Conservation (phyloP, 2,113 vertebrate species). For the Urocynchramus pylzowi region DNA sequence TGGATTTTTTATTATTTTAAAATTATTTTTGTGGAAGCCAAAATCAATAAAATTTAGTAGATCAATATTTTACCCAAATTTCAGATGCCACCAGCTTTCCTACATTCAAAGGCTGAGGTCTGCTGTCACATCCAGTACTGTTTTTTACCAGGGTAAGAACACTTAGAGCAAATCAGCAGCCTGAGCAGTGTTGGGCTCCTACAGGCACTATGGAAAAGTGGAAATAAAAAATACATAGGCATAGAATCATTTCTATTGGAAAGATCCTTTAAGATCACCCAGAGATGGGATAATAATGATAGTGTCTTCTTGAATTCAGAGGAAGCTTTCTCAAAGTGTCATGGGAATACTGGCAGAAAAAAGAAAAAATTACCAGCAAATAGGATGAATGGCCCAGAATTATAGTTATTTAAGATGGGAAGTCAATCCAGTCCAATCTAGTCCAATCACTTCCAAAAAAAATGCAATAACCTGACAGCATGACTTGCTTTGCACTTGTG, state of each 20-base stretch:
- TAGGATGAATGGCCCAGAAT: not conserved
- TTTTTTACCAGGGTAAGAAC: not conserved
- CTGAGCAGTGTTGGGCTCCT: not conserved
- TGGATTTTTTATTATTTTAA: no score
- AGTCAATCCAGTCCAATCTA: no score
- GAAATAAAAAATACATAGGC: not conserved
- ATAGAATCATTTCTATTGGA: not conserved
- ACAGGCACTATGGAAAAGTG: not conserved
- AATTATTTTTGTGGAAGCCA: not conserved
- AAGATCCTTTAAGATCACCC: not conserved
- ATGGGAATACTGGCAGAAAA: not conserved
- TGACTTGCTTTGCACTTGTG: not conserved
- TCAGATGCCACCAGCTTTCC: not conserved
- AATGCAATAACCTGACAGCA: not conserved
- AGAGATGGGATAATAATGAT: not conserved
- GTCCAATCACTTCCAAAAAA: not conserved
- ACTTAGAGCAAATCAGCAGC: not conserved
- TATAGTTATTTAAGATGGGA: not conserved
- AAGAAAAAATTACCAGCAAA: not conserved
- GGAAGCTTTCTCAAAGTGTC: not conserved
- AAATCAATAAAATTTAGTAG: not conserved
- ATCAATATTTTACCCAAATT: not conserved
- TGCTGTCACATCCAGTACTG: not conserved
- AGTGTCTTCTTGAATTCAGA: not conserved
- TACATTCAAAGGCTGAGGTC: not conserved